A percentile compares a stretch with the other conserved stretches of the same genome.
Conservation (phyloP, 2,113 vertebrate genomes). For the Castor canadensis region DNA sequence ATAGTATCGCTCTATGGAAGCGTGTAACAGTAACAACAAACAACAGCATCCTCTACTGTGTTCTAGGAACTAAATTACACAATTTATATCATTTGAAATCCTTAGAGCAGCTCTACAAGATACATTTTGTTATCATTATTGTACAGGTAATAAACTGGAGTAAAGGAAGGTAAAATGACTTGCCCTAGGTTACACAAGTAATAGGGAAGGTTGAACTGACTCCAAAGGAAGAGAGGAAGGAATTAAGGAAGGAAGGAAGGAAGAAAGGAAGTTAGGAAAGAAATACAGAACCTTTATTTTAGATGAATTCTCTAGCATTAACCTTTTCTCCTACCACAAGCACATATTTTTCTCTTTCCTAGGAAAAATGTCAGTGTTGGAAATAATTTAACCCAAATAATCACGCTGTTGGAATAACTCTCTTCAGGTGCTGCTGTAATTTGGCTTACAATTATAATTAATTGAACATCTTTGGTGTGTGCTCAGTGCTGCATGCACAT, state of each 20-base stretch:
- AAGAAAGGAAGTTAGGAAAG: no score
- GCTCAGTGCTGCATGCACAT: conserved; percentile 53
- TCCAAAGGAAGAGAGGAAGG: neutral
- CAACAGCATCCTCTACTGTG: neutral
- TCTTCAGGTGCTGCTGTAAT: conserved; percentile 67
- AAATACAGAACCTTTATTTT: neutral
- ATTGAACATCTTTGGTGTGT: conserved; percentile 74
- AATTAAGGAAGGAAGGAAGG: accelerated
- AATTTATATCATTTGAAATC: neutral
- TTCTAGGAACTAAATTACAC: neutral
- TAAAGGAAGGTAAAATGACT: neutral
- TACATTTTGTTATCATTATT: neutral
- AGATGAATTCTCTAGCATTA: neutral
- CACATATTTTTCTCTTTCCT: conserved; percentile 30
- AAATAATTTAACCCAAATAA: conserved; percentile 78
- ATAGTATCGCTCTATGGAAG: neutral
- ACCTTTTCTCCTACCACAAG: neutral
- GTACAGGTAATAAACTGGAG: neutral
- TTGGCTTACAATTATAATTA: conserved; percentile 78
- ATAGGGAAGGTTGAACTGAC: neutral
- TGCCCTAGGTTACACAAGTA: neutral
- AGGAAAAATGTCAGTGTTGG: conserved; percentile 68
- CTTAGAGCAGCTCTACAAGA: neutral
- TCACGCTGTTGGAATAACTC: conserved; percentile 71
- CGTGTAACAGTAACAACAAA: neutral